Evolutionary conservation across 1,140 invertebrate genomes (phyloP), one percentile per base, ranked within the genome.

Genomic region (Adelges cooleyi): DNA sequence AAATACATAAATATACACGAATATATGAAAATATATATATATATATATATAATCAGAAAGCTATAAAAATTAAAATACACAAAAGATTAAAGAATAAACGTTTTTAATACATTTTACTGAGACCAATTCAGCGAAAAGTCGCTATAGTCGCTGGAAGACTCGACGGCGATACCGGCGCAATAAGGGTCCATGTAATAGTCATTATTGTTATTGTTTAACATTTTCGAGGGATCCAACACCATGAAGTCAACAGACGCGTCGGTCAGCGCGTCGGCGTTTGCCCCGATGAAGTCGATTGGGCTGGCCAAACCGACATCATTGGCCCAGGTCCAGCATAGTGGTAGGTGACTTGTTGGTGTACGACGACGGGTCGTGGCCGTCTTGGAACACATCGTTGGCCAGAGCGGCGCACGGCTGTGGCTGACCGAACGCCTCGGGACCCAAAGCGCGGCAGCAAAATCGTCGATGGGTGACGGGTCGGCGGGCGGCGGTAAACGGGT

Each of bases 301-400:
- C 38, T 20, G 2, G n/a, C 22, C 5, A 38, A 27, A 9, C 3
- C 3, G 3, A 25, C 5, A 22, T 10, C 44, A 22, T 48, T 2
- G 13, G 6, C 82, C 82, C 0, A 87, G 75, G 68, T 87, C 85
- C 0, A 86, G 77, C 17, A 89, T 76, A 0, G 84, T 86, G 0
- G 84, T 80, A 0, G 85, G 84, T 0, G 85, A 86, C 38, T 79
- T 70, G 79, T 78, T 5, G 79, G 69, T 0, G 18, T 80, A 40
- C 22, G 48, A 13, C 3, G 62, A 53, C 11, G 36, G 15, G 15
- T 22, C 20, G 71, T 86, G 85, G 67, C 86, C 85, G 38, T 87
- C 71, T 72, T 87, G 85, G 71, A 87, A 88, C 50, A 87, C 86
- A 73, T 87, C 84, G 71, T 87, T 84, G 69, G 20, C 2, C 4